Percentiles rank a stretch among this genome's conserved stretches.
Conservation (phyloP, 2,113 vertebrate species). For the Mastomys coucha region DNA sequence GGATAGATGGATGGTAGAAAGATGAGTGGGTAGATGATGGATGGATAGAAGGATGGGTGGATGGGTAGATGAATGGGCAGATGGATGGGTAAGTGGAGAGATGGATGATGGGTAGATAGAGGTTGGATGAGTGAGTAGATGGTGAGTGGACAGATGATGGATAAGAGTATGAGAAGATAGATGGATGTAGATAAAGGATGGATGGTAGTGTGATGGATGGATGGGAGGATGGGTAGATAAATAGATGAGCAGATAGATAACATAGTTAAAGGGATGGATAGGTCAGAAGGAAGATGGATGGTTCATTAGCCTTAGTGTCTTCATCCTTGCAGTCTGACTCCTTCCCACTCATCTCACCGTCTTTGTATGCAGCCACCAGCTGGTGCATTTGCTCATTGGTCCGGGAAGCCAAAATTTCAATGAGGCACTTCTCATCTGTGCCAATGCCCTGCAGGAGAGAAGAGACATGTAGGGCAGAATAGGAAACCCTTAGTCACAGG, state of each 20-base stretch:
- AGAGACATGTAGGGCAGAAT: background rate
- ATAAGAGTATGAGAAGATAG: background rate
- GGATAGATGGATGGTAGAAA: no score
- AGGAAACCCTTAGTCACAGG: background rate
- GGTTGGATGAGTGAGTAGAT: background rate
- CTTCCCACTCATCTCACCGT: constrained; percentile 87
- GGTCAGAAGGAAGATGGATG: background rate
- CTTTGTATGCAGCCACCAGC: constrained; percentile 94
- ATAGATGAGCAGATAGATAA: background rate
- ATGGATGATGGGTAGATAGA: background rate
- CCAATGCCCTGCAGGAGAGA: constrained; percentile 89
- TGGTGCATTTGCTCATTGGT: constrained; percentile 93
- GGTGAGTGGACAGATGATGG: background rate
- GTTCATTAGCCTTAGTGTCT: background rate
- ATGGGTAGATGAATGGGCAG: background rate
- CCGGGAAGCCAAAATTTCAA: constrained; percentile 96
- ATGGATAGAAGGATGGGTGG: background rate
- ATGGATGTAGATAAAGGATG: no score
- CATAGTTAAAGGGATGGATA: background rate
- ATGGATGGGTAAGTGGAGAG: background rate
- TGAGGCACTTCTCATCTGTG: constrained; percentile 95
- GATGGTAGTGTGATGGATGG: background rate
- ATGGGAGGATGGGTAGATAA: background rate
- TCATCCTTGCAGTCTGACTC: background rate
- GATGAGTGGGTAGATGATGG: background rate